Base-by-base conservation (phyloP, 2,888 invertebrate genomes). In the Diplazon laetatorius region DNA sequence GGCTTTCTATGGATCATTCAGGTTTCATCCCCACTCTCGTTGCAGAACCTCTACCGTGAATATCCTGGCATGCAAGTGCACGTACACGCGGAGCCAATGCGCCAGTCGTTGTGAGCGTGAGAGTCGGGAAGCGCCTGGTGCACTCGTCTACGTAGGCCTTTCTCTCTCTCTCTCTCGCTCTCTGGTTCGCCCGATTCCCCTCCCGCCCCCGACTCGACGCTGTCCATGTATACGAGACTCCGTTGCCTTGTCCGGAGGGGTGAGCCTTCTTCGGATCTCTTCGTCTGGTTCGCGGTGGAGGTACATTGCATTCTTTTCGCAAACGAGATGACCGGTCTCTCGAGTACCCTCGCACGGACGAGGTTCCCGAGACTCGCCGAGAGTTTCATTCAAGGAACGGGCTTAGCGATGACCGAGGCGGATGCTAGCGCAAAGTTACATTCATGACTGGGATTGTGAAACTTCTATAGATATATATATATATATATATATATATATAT, bases 1-100 rank as follows among this genome's bases (percentile, higher is more conserved):
- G 57, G 37, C 39, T 44, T 63, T 80, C 79, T 82, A 87, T 86
- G 88, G 89, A 89, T 88, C 89, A 90, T 90, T 90, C 89, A 89
- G 85, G 85, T 87, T 89, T 89, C 79, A 85, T 80, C 89, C 89
- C 90, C 86, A 77, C 83, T 68, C 18, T 42, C 37, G 16, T 35
- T 39, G 37, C 30, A 30, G 52, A 44, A 37, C 22, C 18, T 55
- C 62, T 14, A 18, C 18, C 16, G 71, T 68, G 60, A 55, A 35
- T 74, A 59, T 59, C 46, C 60, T n/a, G 20, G 1, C 20, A 16
- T 30, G 42, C 22, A 25, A 39, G 46, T 14, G 52, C 44, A 30
- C 30, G 30, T 6, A 6, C 2, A 6, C 30, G 30, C 30, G 2
- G 30, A 2, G 4, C 30, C 30, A 6, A 6, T 30, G 30, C 30